A percentile compares a stretch with the other conserved stretches of the same genome.
These are phyloP conservation scores for Rapana venosa DNA, from an alignment of 2,888 invertebrate species.

Conservation along the genomic window DNA sequence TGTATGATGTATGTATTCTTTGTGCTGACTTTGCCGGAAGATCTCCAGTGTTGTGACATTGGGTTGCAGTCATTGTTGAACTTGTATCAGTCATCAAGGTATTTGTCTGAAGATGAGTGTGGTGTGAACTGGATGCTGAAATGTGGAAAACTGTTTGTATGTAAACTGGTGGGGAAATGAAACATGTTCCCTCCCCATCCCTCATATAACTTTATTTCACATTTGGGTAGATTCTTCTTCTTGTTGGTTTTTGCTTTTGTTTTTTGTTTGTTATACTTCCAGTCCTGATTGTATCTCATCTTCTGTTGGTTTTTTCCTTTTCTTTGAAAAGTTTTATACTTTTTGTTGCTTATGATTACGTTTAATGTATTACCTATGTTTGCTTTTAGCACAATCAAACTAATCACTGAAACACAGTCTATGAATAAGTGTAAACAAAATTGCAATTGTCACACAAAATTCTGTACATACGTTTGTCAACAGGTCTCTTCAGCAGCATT, in stretches of 20 bases:
- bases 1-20: background rate
- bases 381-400: conserved; percentile 24
- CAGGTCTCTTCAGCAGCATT: no score
- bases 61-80: conserved; percentile 6
- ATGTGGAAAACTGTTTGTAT: no score
- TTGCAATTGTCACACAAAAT: background rate
- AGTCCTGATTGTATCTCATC: background rate
- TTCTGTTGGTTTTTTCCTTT: background rate
- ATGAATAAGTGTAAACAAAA: background rate
- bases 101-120: background rate
- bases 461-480: no score
- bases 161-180: no score
- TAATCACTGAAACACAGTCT: background rate
- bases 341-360: background rate
- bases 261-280: conserved; percentile 3
- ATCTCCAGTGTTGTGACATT: background rate
- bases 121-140: background rate
- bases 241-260: background rate
- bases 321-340: background rate
- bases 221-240: background rate
- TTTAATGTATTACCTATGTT: background rate
- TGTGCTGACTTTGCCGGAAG: background rate
- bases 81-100: background rate
- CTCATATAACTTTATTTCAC: no score
- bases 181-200: no score